Evolutionary conservation across 2,797 vertebrate genomes (phyloP), one percentile per base, ranked within the genome.

Genomic region (Megaceryle alcyon): DNA sequence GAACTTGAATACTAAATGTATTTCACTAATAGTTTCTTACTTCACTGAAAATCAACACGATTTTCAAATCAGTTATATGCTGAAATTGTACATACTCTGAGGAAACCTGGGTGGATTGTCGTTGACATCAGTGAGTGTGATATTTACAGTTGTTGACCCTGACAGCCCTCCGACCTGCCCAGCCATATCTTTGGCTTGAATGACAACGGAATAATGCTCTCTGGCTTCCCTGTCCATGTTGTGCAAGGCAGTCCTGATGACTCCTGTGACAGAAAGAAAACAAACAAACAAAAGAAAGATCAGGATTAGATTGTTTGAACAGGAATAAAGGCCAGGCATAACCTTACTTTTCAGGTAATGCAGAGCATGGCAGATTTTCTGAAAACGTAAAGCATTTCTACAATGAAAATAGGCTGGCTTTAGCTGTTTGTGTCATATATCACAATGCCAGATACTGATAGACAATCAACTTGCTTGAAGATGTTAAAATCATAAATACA

Each of bases 141-240:
- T 99, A 97, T 99, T 99, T 97, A 99, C 98, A 19, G 99, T 99
- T 82, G 99, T 99, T 57, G 99, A 99, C 72, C 99, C 99, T 5
- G 99, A 99, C 68, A 99, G 98, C 51, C 99, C 99, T 91, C 99
- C 99, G 14, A 99, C 99, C 97, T 99, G 99, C 65, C 99, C 99
- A 46, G 99, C 99, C 99, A 99, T 99, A 98, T 99, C 99, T 98
- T 99, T 99, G 98, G 99, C 99, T 98, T 99, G 99, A 98, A 99
- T 99, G 90, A 99, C 99, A 73, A 99, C 99, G 0, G 98, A 99
- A 96, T 99, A 99, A 97, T 99, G 99, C 82, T 99, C 99, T 97
- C 99, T 98, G 96, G 99, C 99, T 98, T 99, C 99, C 85, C 99
- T 98, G 96, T 99, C 99, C 99, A 99, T 99, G 94, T 99, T 98